A percentile compares a stretch with the other conserved stretches of the same genome.
Conservation (phyloP, 2,888 invertebrate species). For the Celastrina argiolus region DNA sequence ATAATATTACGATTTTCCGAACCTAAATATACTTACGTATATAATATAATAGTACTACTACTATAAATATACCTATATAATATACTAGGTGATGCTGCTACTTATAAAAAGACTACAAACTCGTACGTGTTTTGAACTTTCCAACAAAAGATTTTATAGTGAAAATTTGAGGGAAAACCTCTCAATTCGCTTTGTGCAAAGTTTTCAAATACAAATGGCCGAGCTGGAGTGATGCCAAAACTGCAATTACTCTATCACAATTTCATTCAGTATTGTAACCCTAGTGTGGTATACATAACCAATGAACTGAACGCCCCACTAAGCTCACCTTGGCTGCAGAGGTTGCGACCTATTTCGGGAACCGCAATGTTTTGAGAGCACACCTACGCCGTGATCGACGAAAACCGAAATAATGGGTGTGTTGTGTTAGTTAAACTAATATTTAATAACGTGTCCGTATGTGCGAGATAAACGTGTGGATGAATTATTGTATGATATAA, state of each 20-base stretch:
- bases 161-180: background rate
- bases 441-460: conserved; percentile 1
- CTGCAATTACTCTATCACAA: conserved; percentile 5
- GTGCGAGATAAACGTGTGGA: background rate
- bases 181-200: background rate
- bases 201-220: background rate
- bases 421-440: background rate
- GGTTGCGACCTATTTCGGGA: conserved; percentile 14
- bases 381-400: background rate
- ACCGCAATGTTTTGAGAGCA: conserved; percentile 10
- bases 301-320: background rate
- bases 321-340: conserved; percentile 9
- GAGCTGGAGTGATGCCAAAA: background rate
- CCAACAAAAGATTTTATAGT: background rate
- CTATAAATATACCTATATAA: too few relatives aligned
- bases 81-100: too few relatives aligned
- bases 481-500: background rate
- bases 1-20: too few relatives aligned
- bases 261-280: conserved; percentile 10
- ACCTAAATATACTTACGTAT: too few relatives aligned
- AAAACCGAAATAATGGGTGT: conserved; percentile 5
- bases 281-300: conserved; percentile 4
- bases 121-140: background rate
- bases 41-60: too few relatives aligned
- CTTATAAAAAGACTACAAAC: background rate